These are phyloP conservation scores for Cettia cetti DNA, from an alignment of 2,113 vertebrate genomes.

Conservation along the genomic window DNA sequence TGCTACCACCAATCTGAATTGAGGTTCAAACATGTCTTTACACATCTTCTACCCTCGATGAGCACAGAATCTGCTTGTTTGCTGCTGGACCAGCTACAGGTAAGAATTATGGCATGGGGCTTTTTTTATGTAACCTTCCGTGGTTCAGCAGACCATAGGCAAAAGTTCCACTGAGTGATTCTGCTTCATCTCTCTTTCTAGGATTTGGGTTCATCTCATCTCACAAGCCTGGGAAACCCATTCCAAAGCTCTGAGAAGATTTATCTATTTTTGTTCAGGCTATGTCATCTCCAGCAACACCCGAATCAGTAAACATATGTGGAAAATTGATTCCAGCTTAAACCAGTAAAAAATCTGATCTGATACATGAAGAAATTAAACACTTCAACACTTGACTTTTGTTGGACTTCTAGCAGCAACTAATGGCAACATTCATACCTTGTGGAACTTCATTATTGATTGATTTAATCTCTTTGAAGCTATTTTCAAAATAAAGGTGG, in stretches of 20 bases:
- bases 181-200: neutral
- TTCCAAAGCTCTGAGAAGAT: neutral
- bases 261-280: neutral
- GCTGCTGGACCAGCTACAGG: neutral
- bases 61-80: neutral
- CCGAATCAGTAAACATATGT: neutral
- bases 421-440: neutral
- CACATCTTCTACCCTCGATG: neutral
- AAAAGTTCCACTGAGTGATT: neutral
- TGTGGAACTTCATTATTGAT: neutral
- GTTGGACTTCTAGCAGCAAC: neutral
- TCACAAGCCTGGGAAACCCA: neutral
- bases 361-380: neutral
- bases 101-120: neutral
- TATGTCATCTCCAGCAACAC: neutral
- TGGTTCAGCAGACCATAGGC: neutral
- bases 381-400: neutral
- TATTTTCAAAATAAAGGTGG: neutral
- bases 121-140: neutral
- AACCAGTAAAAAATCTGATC: neutral
- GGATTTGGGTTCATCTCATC: neutral
- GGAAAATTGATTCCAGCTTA: conserved; percentile 11
- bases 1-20: neutral
- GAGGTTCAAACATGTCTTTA: neutral
- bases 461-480: neutral